Conservation (phyloP, 2,888 invertebrate species). For the Bombylius major region DNA sequence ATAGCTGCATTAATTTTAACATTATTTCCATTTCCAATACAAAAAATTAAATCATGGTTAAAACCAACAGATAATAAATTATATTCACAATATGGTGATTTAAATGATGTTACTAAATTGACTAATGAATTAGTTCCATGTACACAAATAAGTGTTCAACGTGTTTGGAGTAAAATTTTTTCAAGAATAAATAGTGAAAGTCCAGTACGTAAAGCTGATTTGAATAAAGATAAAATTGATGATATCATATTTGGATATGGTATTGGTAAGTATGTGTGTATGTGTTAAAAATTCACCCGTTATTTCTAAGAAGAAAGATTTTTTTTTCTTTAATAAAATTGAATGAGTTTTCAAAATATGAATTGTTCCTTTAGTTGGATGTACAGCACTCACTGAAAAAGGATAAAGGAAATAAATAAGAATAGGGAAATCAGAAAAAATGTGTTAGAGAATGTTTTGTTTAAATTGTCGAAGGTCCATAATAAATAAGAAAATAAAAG, state of each 20-base stretch:
- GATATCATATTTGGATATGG: constrained; percentile 68
- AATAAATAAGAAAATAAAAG: no score
- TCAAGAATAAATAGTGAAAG: constrained; percentile 62
- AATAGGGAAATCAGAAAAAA: no score
- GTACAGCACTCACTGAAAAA: no score
- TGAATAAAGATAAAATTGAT: constrained; percentile 55
- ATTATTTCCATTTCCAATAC: constrained; percentile 50
- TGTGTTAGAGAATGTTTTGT: no score
- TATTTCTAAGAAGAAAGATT: not conserved
- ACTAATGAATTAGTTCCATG: constrained; percentile 33
- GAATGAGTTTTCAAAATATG: no score
- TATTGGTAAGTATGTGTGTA: constrained; percentile 43
- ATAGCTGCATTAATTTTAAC: constrained; percentile 51
- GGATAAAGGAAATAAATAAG: no score
- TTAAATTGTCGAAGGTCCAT: no score
- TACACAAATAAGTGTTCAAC: constrained; percentile 33
- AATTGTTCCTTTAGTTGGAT: no score
- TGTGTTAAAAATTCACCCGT: not conserved
- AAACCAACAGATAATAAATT: constrained; percentile 17
- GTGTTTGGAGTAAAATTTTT: constrained; percentile 53
- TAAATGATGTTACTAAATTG: constrained; percentile 21
- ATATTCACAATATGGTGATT: not conserved
- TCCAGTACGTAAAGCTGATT: constrained; percentile 54
- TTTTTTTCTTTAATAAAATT: no score
- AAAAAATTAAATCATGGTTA: constrained; percentile 47